These are phyloP conservation scores for Corella eumyota DNA, from an alignment of 23 tunicate genomes.

Conservation along the genomic window DNA sequence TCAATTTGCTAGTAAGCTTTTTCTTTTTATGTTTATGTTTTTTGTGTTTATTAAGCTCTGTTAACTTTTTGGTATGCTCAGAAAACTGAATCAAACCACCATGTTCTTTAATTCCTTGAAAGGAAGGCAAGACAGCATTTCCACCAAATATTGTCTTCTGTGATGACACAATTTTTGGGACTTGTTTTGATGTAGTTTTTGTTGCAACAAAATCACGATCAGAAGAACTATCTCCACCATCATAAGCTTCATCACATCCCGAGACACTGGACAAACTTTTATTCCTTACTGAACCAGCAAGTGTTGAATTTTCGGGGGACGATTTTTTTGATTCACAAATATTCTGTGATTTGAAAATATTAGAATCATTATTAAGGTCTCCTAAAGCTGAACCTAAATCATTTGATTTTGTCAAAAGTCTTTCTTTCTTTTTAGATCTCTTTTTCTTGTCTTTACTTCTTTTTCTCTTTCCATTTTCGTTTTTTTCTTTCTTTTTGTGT, in stretches of 20 bases:
- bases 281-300: not conserved
- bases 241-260: conserved; percentile 30
- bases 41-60: conserved; percentile 14
- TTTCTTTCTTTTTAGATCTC: conserved; percentile 49
- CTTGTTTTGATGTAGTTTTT: conserved; percentile 1
- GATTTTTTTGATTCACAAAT: not conserved
- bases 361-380: not conserved
- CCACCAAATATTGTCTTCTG: conserved; percentile 25
- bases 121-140: conserved; percentile 25
- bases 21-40: conserved; percentile 82
- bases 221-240: conserved; percentile 56
- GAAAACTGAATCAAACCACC: conserved; percentile 53
- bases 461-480: conserved; percentile 55
- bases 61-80: conserved; percentile 17
- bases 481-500: conserved; percentile 61
- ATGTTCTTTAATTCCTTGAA: conserved; percentile 51
- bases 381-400: conserved; percentile 2
- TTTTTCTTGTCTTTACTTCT: conserved; percentile 64
- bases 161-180: conserved; percentile 5
- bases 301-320: not conserved
- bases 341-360: not conserved
- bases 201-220: conserved; percentile 24
- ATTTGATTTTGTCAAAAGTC: conserved; percentile 4
- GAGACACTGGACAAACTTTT: conserved; percentile 34
- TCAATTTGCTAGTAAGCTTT: conserved; percentile 39